Conservation (phyloP, 2,888 invertebrate genomes). For the Polyommatus iphigenia region DNA sequence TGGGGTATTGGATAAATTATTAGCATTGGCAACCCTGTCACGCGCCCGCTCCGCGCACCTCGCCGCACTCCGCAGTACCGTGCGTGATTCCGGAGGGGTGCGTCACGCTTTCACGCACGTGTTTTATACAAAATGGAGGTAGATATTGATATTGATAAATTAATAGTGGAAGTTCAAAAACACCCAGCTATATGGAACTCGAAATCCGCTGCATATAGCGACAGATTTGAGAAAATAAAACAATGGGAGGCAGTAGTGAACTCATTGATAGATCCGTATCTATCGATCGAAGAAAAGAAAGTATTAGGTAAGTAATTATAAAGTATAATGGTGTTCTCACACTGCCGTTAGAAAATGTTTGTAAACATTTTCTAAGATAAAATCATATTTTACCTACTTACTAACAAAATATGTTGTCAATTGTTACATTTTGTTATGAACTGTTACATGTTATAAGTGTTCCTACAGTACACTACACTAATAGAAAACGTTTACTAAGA, state of each 20-base stretch:
- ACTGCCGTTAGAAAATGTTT: slow-evolving; percentile 38
- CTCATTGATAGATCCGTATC: not conserved
- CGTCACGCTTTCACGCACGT: not conserved
- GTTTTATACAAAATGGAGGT: not conserved
- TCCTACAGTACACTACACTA: too few species aligned
- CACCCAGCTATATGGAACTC: not conserved
- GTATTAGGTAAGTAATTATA: not conserved
- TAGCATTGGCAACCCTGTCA: not conserved
- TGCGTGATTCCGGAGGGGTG: not conserved
- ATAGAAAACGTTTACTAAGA: not conserved
- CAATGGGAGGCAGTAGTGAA: not conserved
- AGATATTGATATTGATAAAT: not conserved
- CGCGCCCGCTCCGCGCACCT: not conserved
- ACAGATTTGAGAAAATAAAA: not conserved
- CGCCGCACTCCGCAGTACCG: not conserved
- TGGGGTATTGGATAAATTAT: not conserved
- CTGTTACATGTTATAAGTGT: too few species aligned
- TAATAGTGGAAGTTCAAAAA: not conserved
- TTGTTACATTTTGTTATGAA: too few species aligned
- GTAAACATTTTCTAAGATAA: too few species aligned
- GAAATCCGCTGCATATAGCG: not conserved
- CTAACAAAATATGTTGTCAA: too few species aligned
- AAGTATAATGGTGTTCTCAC: not conserved
- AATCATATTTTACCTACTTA: too few species aligned
- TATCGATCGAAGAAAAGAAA: not conserved